Conservation (phyloP, 2,113 vertebrate species). For the Daubentonia madagascariensis region DNA sequence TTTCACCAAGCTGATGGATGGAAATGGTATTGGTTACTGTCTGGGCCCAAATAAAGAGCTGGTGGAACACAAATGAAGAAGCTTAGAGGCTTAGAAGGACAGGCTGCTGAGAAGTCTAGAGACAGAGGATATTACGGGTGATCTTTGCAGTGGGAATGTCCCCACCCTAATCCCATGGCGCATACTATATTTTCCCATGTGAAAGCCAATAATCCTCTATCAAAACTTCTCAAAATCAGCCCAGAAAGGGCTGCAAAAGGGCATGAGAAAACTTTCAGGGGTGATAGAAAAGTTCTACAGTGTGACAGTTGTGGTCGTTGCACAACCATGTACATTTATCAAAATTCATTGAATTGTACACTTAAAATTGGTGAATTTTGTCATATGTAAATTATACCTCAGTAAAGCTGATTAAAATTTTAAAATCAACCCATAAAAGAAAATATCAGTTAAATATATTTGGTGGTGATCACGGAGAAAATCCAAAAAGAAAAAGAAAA, state of each 20-base stretch:
- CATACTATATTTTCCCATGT: neutral
- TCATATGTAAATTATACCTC: neutral
- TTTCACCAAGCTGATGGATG: neutral
- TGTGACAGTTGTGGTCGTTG: too few relatives aligned
- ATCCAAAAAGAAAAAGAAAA: neutral
- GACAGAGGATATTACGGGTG: neutral
- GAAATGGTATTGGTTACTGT: neutral
- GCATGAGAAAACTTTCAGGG: neutral
- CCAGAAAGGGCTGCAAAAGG: neutral
- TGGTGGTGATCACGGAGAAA: neutral
- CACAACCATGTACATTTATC: neutral
- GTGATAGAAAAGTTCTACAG: neutral
- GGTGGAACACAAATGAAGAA: neutral
- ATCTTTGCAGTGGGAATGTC: neutral
- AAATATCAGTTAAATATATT: neutral
- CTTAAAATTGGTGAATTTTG: neutral
- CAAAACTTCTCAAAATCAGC: neutral
- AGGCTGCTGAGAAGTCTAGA: too few relatives aligned
- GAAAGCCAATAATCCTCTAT: neutral
- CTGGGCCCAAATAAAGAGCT: neutral
- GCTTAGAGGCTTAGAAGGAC: neutral
- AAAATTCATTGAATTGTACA: neutral
- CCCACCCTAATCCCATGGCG: neutral
- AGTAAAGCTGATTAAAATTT: neutral
- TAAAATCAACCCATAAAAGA: neutral